phyloP scores from a whole-genome alignment of 1,140 invertebrate genomes.

The Drosophila chauvacae region DNA sequence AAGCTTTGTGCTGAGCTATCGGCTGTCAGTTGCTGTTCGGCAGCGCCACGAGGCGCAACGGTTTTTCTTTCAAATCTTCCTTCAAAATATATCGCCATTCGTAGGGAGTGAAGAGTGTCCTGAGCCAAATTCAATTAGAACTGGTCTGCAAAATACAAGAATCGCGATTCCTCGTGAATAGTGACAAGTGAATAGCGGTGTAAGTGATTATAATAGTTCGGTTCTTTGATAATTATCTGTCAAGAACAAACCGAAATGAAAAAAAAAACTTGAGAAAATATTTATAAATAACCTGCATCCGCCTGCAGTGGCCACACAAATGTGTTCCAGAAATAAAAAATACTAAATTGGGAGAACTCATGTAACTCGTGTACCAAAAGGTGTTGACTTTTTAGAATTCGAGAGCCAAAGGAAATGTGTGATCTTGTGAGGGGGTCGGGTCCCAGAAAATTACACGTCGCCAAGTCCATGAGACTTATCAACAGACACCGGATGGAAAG shows the following conservation, averaged over 20 bases:
- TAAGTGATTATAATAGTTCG: constrained; percentile 3
- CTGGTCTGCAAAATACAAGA: neutral
- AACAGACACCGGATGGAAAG: constrained; percentile 67
- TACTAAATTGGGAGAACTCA: constrained; percentile 43
- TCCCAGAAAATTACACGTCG: constrained; percentile 31
- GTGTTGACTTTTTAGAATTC: constrained; percentile 27
- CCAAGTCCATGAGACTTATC: constrained; percentile 52
- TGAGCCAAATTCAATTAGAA: constrained; percentile 1
- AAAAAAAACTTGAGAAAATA: constrained; percentile 8
- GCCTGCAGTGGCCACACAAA: constrained; percentile 36
- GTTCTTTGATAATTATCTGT: neutral
- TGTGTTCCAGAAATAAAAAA: constrained; percentile 70
- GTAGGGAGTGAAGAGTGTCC: constrained; percentile 15
- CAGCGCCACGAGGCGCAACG: constrained; percentile 60
- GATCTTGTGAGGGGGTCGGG: neutral
- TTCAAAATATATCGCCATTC: constrained; percentile 12
- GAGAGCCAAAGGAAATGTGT: constrained; percentile 3
- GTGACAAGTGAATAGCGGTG: constrained; percentile 7
- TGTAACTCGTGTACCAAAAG: constrained; percentile 55
- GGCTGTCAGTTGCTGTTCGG: constrained; percentile 66
- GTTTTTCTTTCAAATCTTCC: constrained; percentile 1
- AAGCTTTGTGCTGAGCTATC: constrained; percentile 45
- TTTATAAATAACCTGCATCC: constrained; percentile 50
- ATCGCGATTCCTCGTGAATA: neutral
- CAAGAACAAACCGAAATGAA: constrained; percentile 22